phyloP scores from a whole-genome alignment of 2,113 vertebrate genomes.

The Acrocephalus arundinaceus region DNA sequence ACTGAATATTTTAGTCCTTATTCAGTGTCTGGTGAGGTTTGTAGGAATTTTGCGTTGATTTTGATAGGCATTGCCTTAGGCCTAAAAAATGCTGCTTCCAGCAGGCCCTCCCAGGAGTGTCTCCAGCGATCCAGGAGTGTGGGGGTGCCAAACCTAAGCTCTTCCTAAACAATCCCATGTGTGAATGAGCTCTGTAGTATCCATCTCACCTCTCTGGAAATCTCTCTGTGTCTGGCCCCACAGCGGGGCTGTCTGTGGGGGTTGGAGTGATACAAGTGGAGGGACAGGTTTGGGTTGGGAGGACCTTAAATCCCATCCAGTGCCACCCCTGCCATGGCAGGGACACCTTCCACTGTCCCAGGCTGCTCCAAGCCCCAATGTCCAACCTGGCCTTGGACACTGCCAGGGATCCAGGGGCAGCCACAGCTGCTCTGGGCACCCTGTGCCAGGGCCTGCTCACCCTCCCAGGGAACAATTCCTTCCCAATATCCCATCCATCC shows the following conservation, averaged over 20 bases:
- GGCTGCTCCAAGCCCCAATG: background rate
- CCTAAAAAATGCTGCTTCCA: background rate
- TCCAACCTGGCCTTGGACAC: background rate
- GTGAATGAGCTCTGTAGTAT: background rate
- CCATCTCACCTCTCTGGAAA: background rate
- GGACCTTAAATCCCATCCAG: fast-evolving
- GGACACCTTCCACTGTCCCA: background rate
- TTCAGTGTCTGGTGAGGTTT: background rate
- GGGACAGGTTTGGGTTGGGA: background rate
- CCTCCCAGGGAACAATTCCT: background rate
- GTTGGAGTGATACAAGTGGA: background rate
- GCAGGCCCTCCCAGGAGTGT: fast-evolving
- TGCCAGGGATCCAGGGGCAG: background rate
- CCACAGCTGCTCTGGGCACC: background rate
- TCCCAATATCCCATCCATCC: fast-evolving
- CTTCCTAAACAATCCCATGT: background rate
- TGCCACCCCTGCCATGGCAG: background rate
- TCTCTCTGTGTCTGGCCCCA: background rate
- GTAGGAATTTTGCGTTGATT: background rate
- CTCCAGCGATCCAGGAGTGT: background rate
- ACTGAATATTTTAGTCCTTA: background rate
- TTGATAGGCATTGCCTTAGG: background rate
- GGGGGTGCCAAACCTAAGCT: background rate
- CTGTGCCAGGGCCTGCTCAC: background rate
- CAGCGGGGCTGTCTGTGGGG: background rate